Base-by-base conservation (phyloP, 1,140 invertebrate genomes). In the Zaprionus capensis region DNA sequence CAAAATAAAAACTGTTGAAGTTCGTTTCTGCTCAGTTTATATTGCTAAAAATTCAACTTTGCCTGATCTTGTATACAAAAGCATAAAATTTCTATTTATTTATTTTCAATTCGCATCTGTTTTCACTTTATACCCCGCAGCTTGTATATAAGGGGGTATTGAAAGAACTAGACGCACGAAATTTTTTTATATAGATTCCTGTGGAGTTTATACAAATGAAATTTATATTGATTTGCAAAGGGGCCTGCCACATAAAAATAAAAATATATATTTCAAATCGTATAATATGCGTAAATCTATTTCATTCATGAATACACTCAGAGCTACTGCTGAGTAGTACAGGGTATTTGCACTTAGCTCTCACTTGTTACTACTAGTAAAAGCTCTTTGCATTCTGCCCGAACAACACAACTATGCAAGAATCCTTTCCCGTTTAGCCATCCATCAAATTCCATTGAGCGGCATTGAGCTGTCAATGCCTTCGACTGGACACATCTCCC, bases 401-500 rank as follows among this genome's bases (percentile, higher is more conserved):
- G 44, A 51, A 9, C 28, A 34, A 53, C 55, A 55, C 44, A 64
- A 36, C 17, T 56, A 41, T 38, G 63, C 63, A 59, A 34, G 55
- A 67, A 67, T 58, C 55, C 65, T 49, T 67, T 67, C 55, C n/a
- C 38, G 38, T 46, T 67, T 55, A 55, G 56, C 36, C 56, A 63
- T 53, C 46, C 14, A 69, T 78, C 64, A 64, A 66, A 75, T 78
- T 78, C 56, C 56, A 53, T 14, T 5, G 41, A 26, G 49, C 82
- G 76, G 41, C 82, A 85, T 79, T 82, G 79, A 78, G 68, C 64
- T 85, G 83, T 82, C 82, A 82, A 67, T 67, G 59, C 56, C 62
- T 24, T 3, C 46, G 34, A 49, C 58, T 78, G 66, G 66, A 62
- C 64, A 49, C 44, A 24, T 34, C 82, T 81, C 80, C 81, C 81